These are phyloP conservation scores for Dendrocopos noguchii DNA, from an alignment of 2,113 vertebrate genomes.

Conservation along the genomic window DNA sequence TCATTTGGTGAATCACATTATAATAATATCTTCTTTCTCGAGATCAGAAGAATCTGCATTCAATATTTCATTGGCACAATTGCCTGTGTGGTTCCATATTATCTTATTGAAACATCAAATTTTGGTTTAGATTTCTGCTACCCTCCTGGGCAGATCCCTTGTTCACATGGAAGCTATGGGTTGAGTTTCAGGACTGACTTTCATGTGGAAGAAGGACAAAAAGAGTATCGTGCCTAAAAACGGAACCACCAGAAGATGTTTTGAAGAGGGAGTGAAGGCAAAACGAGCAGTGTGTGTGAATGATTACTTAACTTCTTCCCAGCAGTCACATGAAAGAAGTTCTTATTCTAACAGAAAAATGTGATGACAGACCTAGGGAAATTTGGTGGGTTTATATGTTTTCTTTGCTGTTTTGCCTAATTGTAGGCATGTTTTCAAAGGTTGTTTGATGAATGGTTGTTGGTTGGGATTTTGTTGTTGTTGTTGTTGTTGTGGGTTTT, in stretches of 20 bases:
- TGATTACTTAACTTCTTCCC: conserved; percentile 12
- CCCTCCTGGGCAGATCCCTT: neutral
- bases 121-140: conserved; percentile 30
- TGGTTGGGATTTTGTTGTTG: neutral
- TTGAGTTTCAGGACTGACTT: neutral
- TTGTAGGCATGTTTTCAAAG: neutral
- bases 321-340: neutral
- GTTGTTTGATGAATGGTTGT: neutral
- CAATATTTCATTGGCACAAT: conserved; percentile 24
- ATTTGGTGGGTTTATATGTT: neutral
- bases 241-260: neutral
- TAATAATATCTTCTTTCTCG: neutral
- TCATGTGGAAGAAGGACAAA: neutral
- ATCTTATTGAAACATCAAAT: conserved; percentile 58
- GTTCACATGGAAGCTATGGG: conserved; percentile 58
- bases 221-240: neutral
- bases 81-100: conserved; percentile 30
- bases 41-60: conserved; percentile 52
- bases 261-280: conserved; percentile 4
- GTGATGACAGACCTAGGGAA: neutral
- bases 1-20: conserved; percentile 18
- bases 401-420: neutral
- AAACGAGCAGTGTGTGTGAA: neutral
- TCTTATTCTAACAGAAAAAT: neutral
- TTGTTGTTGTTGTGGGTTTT: too few species aligned